phyloP scores from a whole-genome alignment of 35 echinoderm and acorn worm genomes.

The Apostichopus parvimensis region DNA sequence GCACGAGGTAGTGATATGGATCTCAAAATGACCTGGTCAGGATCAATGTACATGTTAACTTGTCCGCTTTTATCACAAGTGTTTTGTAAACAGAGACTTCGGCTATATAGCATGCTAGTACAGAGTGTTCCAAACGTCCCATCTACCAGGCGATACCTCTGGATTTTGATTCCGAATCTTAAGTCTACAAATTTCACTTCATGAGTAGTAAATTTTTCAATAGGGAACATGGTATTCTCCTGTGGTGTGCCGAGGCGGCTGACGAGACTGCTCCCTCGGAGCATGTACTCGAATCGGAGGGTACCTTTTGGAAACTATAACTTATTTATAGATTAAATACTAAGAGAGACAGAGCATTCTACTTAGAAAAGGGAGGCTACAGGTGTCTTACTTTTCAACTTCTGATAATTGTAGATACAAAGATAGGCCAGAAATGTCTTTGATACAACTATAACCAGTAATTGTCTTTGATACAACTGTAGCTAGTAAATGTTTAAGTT shows the following conservation, averaged over 20 bases:
- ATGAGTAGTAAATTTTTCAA: conserved; percentile 31
- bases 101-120: too few relatives aligned
- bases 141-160: conserved; percentile 19
- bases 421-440: too few relatives aligned
- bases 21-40: too few relatives aligned
- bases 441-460: too few relatives aligned
- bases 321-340: not conserved
- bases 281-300: conserved; percentile 2
- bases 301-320: conserved; percentile 15
- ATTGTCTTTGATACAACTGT: too few relatives aligned
- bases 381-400: not conserved
- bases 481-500: too few relatives aligned
- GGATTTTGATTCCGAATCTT: conserved; percentile 7
- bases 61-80: too few relatives aligned
- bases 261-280: not conserved
- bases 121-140: not conserved
- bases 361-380: not conserved
- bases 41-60: too few relatives aligned
- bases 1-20: too few relatives aligned
- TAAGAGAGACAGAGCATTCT: not conserved
- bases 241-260: conserved; percentile 2
- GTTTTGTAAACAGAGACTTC: too few relatives aligned
- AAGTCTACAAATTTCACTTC: conserved; percentile 7
- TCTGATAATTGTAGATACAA: too few relatives aligned
- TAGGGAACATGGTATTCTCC: not conserved